phyloP scores from a whole-genome alignment of 2,797 vertebrate species.

The Cyclopterus lumpus region DNA sequence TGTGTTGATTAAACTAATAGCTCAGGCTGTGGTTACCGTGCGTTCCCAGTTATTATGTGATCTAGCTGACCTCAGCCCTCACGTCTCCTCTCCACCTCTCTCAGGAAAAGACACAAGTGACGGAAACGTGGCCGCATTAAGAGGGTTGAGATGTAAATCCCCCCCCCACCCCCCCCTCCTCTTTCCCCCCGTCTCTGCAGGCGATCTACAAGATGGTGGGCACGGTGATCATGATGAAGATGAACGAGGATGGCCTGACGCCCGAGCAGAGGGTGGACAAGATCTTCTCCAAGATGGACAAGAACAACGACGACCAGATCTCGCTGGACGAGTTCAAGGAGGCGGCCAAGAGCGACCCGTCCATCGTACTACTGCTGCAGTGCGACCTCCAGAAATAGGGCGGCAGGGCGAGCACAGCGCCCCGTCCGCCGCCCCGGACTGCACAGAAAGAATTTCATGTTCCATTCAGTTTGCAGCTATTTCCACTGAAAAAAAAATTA shows the following conservation, averaged over 20 bases:
- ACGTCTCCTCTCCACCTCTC: not conserved
- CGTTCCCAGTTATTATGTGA: not conserved
- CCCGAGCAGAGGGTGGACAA: slow-evolving; percentile 98
- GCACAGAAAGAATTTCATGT: slow-evolving; percentile 93
- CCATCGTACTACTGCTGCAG: slow-evolving; percentile 99
- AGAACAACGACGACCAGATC: slow-evolving; percentile 99
- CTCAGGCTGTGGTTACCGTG: not conserved
- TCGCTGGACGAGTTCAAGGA: slow-evolving; percentile 99
- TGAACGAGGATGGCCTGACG: slow-evolving; percentile 98
- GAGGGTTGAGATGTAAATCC: not conserved
- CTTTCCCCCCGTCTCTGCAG: slow-evolving; percentile 71
- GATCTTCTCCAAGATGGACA: slow-evolving; percentile 99
- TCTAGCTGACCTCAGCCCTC: not conserved
- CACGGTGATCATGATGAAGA: slow-evolving; percentile 99
- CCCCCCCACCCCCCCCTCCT: not conserved
- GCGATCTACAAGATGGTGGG: slow-evolving; percentile 99
- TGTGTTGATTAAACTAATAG: not conserved
- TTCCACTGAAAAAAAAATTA: slow-evolving; percentile 86
- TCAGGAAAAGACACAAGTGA: not conserved
- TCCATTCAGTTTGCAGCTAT: slow-evolving; percentile 99
- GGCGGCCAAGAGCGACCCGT: slow-evolving; percentile 98
- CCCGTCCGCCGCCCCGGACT: slow-evolving; percentile 85
- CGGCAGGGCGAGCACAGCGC: slow-evolving; percentile 49
- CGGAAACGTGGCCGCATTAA: not conserved
- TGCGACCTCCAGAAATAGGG: slow-evolving; percentile 99